A percentile compares a stretch with the other conserved stretches of the same genome.
Evolutionary conservation across 2,113 vertebrate genomes (phyloP).

Genomic region (Podiceps cristatus): DNA sequence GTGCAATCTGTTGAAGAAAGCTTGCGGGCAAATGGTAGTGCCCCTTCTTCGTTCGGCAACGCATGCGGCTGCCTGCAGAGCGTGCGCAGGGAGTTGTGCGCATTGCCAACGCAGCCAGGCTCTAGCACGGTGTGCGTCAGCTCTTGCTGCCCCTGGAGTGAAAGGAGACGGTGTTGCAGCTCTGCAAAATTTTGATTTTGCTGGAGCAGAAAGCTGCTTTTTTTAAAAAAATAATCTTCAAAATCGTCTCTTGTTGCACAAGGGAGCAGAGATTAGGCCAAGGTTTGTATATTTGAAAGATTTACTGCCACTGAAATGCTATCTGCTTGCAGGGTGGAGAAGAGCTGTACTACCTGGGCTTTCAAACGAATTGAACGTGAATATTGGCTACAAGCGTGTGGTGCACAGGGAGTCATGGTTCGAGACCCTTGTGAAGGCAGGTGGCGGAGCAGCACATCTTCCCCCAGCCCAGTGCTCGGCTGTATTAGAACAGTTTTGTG

Average conservation of each 20-base stretch:
- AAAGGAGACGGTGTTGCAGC: neutral
- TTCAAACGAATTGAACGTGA: neutral
- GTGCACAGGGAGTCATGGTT: rapidly evolving
- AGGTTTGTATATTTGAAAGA: neutral
- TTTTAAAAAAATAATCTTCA: neutral
- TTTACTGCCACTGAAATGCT: neutral
- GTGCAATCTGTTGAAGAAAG: neutral
- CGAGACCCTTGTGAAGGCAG: neutral
- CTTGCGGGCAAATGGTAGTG: neutral
- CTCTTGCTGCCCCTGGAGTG: neutral
- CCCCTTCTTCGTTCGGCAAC: neutral
- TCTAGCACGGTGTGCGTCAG: rapidly evolving
- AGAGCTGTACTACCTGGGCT: neutral
- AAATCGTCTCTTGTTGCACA: neutral
- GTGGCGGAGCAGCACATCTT: neutral
- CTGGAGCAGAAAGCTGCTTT: neutral
- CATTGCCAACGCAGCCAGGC: no score
- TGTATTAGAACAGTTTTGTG: neutral
- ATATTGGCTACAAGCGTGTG: neutral
- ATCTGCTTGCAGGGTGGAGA: neutral
- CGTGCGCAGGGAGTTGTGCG: neutral
- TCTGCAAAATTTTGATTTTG: neutral
- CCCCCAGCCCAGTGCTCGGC: neutral
- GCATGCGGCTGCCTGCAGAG: constrained; percentile 10
- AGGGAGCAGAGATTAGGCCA: neutral